Base-by-base conservation (phyloP, 2,113 vertebrate species). In the Nesogale talazaci region DNA sequence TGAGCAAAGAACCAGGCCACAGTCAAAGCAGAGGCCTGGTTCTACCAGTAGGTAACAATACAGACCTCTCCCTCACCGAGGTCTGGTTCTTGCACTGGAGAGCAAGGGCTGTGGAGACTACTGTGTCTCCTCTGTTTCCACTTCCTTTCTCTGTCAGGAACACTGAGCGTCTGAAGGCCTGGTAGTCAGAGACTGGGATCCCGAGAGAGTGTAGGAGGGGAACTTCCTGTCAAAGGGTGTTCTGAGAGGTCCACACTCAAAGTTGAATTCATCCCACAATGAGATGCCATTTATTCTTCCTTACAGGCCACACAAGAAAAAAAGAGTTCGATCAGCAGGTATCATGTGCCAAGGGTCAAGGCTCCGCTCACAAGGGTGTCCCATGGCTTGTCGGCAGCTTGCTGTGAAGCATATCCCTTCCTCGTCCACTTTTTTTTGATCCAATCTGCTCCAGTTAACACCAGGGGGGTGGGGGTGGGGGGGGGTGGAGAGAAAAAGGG, bases 111-210 rank as follows among this genome's bases (percentile, higher is more conserved):
- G 0, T 2, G 15, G 5, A 34, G 29, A 19, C 59, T 70, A 56
- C 40, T 57, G 36, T 1, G 1, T 4, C 36, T 91, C 36, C 72
- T 83, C 56, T 83, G 83, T 59, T 31, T 38, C 40, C 36, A 34
- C 38, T 57, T 74, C 79, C 65, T 92, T 40, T 38, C 29, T 20
- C 6, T 0, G 6, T 42, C 59, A 80, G 80, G 59, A 89, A 90
- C 76, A 81, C 57, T 17, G 70, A 85, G 84, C 65, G 42, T 63
- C 86, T 70, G 72, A 61, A 95, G 86, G 56, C 69, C 77, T 57
- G 34, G 20, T 42, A 57, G 77, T 9, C 86, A 67, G 72, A 81
- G 36, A 31, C 89, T 69, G 83, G 31, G 11, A 59, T 69, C 15
- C 69, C 77, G 19, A 31, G 31, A 63, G 46, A 83, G n/a, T 93